A percentile compares a stretch with the other conserved stretches of the same genome.
phyloP scores from a whole-genome alignment of 2,113 vertebrate genomes.

The Odobenus rosmarus region DNA sequence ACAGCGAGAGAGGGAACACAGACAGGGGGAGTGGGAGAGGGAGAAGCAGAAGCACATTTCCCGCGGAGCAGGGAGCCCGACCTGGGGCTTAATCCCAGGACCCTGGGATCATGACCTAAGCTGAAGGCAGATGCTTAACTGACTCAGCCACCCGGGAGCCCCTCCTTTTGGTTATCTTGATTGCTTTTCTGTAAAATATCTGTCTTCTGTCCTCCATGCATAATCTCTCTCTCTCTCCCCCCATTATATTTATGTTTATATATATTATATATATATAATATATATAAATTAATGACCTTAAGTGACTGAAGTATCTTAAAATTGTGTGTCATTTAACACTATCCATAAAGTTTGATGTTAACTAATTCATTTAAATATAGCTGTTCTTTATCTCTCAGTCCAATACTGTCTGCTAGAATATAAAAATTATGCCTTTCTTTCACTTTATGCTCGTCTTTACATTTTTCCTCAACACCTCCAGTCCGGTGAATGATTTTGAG shows the following conservation, averaged over 20 bases:
- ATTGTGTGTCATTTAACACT: not conserved
- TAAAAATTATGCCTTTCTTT: not conserved
- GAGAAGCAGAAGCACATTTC: too few species aligned
- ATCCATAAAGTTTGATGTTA: not conserved
- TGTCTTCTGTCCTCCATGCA: not conserved
- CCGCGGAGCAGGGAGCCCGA: not conserved
- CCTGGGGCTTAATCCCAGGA: too few species aligned
- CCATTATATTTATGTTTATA: not conserved
- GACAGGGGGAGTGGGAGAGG: too few species aligned
- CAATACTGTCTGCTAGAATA: not conserved
- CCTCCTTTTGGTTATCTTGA: not conserved
- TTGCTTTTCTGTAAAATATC: not conserved
- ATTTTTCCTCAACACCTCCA: not conserved
- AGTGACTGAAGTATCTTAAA: not conserved
- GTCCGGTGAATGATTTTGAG: not conserved
- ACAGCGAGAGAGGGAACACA: too few species aligned
- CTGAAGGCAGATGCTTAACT: not conserved
- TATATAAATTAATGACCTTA: not conserved
- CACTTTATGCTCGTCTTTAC: not conserved
- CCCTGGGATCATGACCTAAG: not conserved
- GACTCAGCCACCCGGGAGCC: not conserved
- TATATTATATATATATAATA: not conserved
- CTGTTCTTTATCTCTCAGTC: not conserved
- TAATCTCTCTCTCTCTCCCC: not conserved
- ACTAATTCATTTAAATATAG: not conserved